Base-by-base conservation (phyloP, 2,888 invertebrate genomes). In the Pimpla rufipes region DNA sequence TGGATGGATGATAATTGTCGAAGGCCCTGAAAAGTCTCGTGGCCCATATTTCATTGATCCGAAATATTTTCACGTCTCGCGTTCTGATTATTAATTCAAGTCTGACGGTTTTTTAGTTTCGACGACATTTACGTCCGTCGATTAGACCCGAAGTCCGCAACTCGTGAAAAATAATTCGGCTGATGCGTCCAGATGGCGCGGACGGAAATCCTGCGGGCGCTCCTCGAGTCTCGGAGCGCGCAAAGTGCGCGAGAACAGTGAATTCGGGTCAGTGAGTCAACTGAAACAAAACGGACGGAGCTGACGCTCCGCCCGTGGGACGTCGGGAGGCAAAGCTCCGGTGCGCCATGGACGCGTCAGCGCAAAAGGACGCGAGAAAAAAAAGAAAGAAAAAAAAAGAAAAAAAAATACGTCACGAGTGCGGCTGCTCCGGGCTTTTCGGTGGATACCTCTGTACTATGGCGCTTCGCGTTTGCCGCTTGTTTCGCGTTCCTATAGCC, bases 241-340 rank as follows among this genome's bases (percentile, higher is more conserved):
- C 29, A 45, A 59, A 47, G 47, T 73, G 47, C 35, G 59, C 35
- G 59, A 59, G 59, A 47, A n/a, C 18, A 23, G 57, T 47, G 37
- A 5, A 55, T 73, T 67, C 71, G 55, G 50, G 71, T 73, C 81
- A 71, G 66, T 29, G 71, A 81, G 57, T 67, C 18, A 10, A 52
- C 29, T 10, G n/a, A 66, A 23, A 45, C 35, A 70, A 64, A 76
- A 67, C 73, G 70, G 42, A 40, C 23, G 23, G 2, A 45, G 59
- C 57, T 57, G 71, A 40, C 40, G 29, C 40, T 10, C 59, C 35
- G 16, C 59, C 35, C 45, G 1, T 45, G 59, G 35, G 35, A 45
- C 23, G 18, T 47, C 29, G 29, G 73, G 29, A 35, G 59, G 29
- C 6, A 29, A 59, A 50, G 62, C 57, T 62, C 37, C 16, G 47